Conservation (phyloP, 2,888 invertebrate species). For the Machimus atricapillus region DNA sequence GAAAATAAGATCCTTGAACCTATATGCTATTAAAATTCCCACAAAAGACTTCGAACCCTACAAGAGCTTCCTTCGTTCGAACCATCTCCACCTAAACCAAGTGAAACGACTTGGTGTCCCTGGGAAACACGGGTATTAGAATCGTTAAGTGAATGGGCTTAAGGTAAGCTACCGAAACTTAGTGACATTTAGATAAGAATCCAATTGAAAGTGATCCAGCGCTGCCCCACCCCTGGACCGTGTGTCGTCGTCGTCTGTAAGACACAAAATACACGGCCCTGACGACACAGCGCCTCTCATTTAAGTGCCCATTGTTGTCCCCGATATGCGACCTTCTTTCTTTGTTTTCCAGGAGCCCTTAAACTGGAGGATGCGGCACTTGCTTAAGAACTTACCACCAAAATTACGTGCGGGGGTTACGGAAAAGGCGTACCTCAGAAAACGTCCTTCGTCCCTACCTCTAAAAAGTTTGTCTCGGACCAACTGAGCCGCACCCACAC, state of each 20-base stretch:
- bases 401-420: background rate
- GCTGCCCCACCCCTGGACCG: background rate
- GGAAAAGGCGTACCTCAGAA: background rate
- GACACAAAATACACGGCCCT: background rate
- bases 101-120: background rate
- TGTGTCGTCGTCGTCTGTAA: background rate
- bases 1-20: background rate
- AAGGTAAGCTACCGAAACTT: conserved; percentile 37
- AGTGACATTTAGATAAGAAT: conserved; percentile 39
- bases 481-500: conserved; percentile 20
- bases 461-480: conserved; percentile 10
- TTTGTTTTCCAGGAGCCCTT: background rate
- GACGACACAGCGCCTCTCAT: background rate
- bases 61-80: background rate
- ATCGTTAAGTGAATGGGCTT: conserved; percentile 33
- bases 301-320: background rate
- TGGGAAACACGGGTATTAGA: background rate
- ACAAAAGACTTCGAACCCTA: background rate
- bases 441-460: background rate
- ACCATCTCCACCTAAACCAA: background rate
- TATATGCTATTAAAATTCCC: background rate
- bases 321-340: conserved; percentile 3
- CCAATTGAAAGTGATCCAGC: conserved; percentile 36
- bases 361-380: background rate
- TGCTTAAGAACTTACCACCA: conserved; percentile 26